phyloP scores from a whole-genome alignment of 1,140 invertebrate species.

The Cepaea nemoralis region DNA sequence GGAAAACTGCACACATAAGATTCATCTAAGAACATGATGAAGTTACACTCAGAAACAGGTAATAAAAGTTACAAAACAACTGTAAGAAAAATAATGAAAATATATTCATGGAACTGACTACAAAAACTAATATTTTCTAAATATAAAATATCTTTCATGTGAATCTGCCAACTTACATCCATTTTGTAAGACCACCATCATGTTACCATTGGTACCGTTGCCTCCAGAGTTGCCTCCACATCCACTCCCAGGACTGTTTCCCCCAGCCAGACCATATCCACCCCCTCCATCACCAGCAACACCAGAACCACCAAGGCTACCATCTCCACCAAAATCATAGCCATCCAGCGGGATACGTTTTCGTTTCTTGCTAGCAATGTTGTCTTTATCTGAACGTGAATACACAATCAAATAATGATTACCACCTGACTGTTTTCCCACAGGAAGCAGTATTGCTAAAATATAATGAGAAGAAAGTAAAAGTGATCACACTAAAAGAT shows the following conservation, averaged over 20 bases:
- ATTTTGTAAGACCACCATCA: slow-evolving; percentile 47
- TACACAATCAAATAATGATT: background rate
- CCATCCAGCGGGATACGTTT: slow-evolving; percentile 59
- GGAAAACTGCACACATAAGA: no score
- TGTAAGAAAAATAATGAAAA: no score
- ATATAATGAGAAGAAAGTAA: no score
- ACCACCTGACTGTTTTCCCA: no score
- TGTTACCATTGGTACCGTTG: slow-evolving; percentile 36
- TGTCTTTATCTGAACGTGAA: slow-evolving; percentile 64
- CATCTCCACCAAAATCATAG: slow-evolving; percentile 46
- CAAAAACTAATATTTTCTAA: no score
- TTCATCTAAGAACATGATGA: no score
- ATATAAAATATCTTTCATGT: no score
- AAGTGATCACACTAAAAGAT: no score
- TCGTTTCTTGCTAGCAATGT: slow-evolving; percentile 63
- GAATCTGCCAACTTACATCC: slow-evolving; percentile 30
- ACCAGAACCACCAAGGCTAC: slow-evolving; percentile 28
- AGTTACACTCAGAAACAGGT: no score
- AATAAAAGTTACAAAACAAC: no score
- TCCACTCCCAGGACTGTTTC: slow-evolving; percentile 3
- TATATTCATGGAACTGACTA: no score
- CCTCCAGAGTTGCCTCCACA: slow-evolving; percentile 41
- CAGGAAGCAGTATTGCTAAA: no score
- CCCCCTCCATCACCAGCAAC: slow-evolving; percentile 43
- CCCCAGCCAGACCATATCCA: slow-evolving; percentile 37